Evolutionary conservation across 2,113 vertebrate genomes (phyloP).

Genomic region (Cyrtonyx montezumae): DNA sequence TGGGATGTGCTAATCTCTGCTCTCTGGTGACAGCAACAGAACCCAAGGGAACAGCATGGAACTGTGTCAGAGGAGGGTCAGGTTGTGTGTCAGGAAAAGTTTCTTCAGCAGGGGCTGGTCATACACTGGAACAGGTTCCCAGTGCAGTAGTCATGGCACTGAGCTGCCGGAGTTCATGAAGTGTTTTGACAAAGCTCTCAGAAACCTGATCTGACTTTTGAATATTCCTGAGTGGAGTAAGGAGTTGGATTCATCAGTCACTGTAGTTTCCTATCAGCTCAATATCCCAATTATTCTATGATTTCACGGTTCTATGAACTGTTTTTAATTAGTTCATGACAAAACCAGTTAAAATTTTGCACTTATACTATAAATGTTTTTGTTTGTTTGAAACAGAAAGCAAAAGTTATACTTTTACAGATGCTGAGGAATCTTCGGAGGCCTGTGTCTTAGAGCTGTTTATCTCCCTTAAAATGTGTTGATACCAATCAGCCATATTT

Average conservation of each 20-base stretch:
- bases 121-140: background rate
- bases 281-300: background rate
- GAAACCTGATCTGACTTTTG: background rate
- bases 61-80: background rate
- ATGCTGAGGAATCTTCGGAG: background rate
- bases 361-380: background rate
- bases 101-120: background rate
- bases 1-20: background rate
- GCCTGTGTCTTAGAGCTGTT: background rate
- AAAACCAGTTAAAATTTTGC: background rate
- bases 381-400: background rate
- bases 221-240: background rate
- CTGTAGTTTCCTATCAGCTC: background rate
- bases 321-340: background rate
- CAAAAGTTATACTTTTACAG: background rate
- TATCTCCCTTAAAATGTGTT: background rate
- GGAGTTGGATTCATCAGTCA: background rate
- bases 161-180: background rate
- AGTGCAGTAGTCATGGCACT: background rate
- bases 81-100: background rate
- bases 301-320: background rate
- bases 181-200: background rate
- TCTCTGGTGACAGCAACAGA: background rate
- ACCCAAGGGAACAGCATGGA: background rate
- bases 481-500: background rate